Conservation (phyloP, 1,140 invertebrate species). For the Aethina tumida region DNA sequence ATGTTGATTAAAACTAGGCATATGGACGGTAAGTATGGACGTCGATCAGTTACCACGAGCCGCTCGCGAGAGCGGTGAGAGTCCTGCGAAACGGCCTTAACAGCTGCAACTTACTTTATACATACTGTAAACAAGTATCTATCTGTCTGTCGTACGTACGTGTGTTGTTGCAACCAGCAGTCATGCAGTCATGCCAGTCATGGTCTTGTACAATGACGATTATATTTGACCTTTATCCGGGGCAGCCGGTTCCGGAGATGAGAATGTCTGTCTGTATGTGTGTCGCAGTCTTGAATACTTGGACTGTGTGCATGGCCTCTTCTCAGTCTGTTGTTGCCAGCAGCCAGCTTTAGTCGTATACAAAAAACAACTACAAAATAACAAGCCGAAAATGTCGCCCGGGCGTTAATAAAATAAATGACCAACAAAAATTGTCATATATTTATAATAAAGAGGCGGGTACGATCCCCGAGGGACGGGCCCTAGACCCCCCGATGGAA, state of each 20-base stretch:
- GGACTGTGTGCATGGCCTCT: slow-evolving; percentile 41
- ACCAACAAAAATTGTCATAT: too few species aligned
- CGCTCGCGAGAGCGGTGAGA: too few species aligned
- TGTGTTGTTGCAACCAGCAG: too few species aligned
- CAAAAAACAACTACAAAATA: not conserved
- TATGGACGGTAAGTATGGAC: too few species aligned
- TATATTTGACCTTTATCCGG: not conserved
- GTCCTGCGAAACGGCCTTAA: too few species aligned
- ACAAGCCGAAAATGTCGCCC: slow-evolving; percentile 1
- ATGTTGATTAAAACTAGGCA: too few species aligned
- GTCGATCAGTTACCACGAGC: too few species aligned
- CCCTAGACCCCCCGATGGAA: slow-evolving; percentile 49
- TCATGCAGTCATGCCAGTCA: too few species aligned
- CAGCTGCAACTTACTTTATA: too few species aligned
- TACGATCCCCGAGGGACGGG: slow-evolving; percentile 28
- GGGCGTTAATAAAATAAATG: not conserved
- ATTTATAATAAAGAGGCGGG: slow-evolving; percentile 16
- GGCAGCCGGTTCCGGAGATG: too few species aligned
- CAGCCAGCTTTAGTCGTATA: slow-evolving; percentile 30
- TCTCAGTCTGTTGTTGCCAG: slow-evolving; percentile 26
- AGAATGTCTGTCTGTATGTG: slow-evolving; percentile 36
- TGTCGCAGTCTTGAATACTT: slow-evolving; percentile 41
- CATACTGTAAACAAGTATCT: too few species aligned
- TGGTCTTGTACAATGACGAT: not conserved
- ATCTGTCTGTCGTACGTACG: too few species aligned